Base-by-base conservation (phyloP, 2,113 vertebrate genomes). In the Corythoichthys intestinalis region DNA sequence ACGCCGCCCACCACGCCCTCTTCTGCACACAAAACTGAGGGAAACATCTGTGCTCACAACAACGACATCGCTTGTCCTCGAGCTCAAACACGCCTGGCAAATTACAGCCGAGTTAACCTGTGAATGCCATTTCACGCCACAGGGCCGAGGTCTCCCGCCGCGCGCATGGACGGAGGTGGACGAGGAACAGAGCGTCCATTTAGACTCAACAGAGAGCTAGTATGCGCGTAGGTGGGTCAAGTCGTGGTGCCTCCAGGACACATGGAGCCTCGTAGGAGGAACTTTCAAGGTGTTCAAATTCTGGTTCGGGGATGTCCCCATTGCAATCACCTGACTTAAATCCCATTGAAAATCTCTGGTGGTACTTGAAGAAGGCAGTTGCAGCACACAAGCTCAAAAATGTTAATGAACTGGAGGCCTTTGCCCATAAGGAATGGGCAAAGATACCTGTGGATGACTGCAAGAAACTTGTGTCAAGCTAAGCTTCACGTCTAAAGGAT, bases 31-130 rank as follows among this genome's bases (percentile, higher is more conserved):
- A 86, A 80, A 85, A 77, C 78, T 71, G 61, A 15, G 38, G 70
- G 71, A 71, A 69, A 79, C 44, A 63, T 41, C 61, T 63, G 44
- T 28, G 61, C 2, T 28, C 41, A 4, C n/a, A 60, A 62, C 71
- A 77, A 87, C 82, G 83, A 84, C 67, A 60, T 54, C 65, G 79
- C 74, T 82, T 90, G 38, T 89, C 76, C 65, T 73, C 71, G 0
- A 59, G 57, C 52, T 47, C 12, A 66, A 66, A 75, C 71, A 78
- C 49, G 71, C 53, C 75, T 50, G 65, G 39, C 74, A 68, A 67
- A 72, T 80, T 76, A 61, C 82, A 79, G 86, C 70, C 58, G 75
- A 75, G 82, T 86, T 77, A 86, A 81, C 83, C 81, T 79, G 73
- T 74, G 83, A 83, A 72, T 17, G 70, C 71, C 34, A 17, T 75